Percentiles rank a stretch among this genome's conserved stretches.
These are phyloP conservation scores for Paramacrobiotus metropolitanus DNA, from an alignment of 1,140 invertebrate genomes.

Conservation along the genomic window DNA sequence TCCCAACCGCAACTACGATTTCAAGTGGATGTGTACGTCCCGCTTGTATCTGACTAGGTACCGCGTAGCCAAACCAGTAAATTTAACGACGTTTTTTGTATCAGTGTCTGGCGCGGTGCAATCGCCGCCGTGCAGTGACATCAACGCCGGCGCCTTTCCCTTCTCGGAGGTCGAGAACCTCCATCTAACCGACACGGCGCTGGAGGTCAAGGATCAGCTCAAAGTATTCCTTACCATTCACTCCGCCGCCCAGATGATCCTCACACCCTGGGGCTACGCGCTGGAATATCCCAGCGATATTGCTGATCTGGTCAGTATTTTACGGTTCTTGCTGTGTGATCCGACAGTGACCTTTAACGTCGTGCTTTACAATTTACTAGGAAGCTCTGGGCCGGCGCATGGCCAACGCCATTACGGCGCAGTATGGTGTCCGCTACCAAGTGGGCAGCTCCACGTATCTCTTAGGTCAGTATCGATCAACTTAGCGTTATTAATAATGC, in stretches of 20 bases:
- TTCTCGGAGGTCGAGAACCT: background rate
- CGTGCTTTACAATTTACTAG: too few relatives aligned
- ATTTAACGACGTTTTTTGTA: background rate
- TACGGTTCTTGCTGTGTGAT: too few relatives aligned
- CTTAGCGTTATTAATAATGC: background rate
- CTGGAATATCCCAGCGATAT: background rate
- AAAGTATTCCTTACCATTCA: background rate
- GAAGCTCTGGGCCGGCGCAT: background rate
- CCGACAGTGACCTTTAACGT: too few relatives aligned
- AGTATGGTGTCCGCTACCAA: background rate
- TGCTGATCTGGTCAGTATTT: background rate
- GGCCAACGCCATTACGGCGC: background rate
- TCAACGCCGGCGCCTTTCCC: background rate
- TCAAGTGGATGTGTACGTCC: slow-evolving; percentile 8
- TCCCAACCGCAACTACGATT: slow-evolving; percentile 8
- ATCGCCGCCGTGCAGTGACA: background rate
- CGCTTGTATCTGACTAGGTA: too few relatives aligned
- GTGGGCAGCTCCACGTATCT: background rate
- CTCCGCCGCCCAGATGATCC: background rate
- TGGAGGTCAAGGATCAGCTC: background rate
- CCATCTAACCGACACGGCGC: background rate
- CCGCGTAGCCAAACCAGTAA: background rate
- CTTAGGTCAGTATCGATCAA: background rate
- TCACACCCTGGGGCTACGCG: background rate
- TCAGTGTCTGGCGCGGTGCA: background rate